Percentiles rank a stretch among this genome's conserved stretches.
Evolutionary conservation across 1,140 invertebrate species (phyloP).

Genomic region (Lepidurus couesii): DNA sequence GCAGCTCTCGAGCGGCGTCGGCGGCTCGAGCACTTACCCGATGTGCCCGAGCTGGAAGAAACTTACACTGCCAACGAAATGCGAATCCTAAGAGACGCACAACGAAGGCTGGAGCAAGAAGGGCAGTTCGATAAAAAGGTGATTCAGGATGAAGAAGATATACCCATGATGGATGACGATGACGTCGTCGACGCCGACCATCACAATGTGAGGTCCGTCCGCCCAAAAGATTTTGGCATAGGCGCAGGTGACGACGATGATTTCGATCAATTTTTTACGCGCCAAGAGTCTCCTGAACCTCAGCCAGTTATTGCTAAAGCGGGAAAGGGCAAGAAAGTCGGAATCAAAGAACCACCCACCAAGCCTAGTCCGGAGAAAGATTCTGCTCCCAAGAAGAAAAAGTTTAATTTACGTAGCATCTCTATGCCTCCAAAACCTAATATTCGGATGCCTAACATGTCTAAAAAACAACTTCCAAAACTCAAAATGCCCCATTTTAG

Average conservation of each 20-base stretch:
- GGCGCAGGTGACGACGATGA: not conserved
- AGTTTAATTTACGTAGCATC: conserved; percentile 30
- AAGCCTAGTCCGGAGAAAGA: not conserved
- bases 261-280: not conserved
- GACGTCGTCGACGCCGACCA: not conserved
- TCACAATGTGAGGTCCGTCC: not conserved
- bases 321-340: not conserved
- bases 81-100: not conserved
- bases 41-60: conserved; percentile 9
- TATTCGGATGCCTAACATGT: conserved; percentile 26
- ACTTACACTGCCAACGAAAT: conserved; percentile 6
- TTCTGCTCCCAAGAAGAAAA: conserved; percentile 11
- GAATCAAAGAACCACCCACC: not conserved
- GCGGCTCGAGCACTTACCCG: not conserved
- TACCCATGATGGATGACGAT: not conserved
- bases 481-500: not conserved
- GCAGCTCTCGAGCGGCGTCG: conserved; percentile 25
- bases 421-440: conserved; percentile 31
- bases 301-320: not conserved
- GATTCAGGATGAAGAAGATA: not conserved
- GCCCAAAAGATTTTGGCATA: not conserved
- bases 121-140: not conserved
- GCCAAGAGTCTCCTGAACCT: not conserved
- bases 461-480: not conserved
- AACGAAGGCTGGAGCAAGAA: not conserved